Evolutionary conservation across 2,888 invertebrate species (phyloP).

Genomic region (Acrocyrtus sp.): DNA sequence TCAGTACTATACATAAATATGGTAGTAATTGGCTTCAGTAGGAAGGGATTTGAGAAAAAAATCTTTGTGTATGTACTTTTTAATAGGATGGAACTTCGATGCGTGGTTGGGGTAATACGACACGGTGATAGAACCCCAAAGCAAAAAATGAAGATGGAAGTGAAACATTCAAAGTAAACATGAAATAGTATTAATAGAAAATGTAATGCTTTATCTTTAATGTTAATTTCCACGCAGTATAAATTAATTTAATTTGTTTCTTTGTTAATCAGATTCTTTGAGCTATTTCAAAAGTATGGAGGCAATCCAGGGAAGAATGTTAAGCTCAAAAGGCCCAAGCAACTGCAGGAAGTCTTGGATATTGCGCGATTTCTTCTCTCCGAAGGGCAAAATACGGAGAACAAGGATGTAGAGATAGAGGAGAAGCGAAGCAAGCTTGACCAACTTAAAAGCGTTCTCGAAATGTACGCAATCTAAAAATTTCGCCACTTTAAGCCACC

Average conservation of each 20-base stretch:
- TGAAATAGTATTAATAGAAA: background rate
- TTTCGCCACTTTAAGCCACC: no score
- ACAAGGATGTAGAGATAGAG: conserved; percentile 87
- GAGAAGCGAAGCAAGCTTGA: conserved; percentile 97
- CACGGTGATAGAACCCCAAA: conserved; percentile 99
- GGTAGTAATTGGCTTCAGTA: background rate
- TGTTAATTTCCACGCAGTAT: no score
- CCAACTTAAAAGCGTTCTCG: conserved; percentile 97
- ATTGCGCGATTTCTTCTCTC: conserved; percentile 90
- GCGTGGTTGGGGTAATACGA: conserved; percentile 96
- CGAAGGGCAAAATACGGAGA: conserved; percentile 88
- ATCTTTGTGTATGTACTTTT: background rate
- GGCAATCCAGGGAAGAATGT: conserved; percentile 96
- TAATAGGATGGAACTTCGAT: conserved; percentile 81
- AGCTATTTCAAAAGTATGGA: conserved; percentile 97
- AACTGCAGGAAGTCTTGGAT: conserved; percentile 96
- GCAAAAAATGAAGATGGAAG: conserved; percentile 99
- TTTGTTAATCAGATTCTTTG: conserved; percentile 92
- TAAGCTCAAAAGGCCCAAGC: conserved; percentile 96
- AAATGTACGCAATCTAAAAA: conserved; percentile 81
- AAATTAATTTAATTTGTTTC: conserved; percentile 14
- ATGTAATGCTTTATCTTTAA: no score
- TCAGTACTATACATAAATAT: no score
- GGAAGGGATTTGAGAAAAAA: background rate
- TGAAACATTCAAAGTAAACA: conserved; percentile 90